Conservation (phyloP, 2,888 invertebrate species). For the Tolmerus cingulatus region DNA sequence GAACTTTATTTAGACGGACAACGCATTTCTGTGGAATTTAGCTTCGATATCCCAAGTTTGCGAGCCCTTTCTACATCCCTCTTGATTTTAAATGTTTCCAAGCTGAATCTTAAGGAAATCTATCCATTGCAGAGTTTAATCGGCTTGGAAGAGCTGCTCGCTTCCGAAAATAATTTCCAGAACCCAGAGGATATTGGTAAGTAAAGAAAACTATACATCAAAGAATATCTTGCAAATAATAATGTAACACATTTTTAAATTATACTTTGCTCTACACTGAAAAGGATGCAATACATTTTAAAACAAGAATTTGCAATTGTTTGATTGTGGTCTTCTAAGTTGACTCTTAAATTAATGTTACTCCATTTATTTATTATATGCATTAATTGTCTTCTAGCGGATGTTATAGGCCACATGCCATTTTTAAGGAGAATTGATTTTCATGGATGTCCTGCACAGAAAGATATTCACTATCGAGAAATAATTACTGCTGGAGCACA, state of each 20-base stretch:
- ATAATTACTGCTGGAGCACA: slow-evolving; percentile 71
- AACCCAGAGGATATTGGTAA: slow-evolving; percentile 65
- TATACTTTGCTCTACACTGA: not conserved
- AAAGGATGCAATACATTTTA: too few species aligned
- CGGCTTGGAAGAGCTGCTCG: slow-evolving; percentile 61
- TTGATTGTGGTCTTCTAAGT: too few species aligned
- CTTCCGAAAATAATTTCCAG: slow-evolving; percentile 63
- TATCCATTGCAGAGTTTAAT: slow-evolving; percentile 52
- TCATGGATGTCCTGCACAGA: slow-evolving; percentile 71
- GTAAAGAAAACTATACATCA: slow-evolving; percentile 51
- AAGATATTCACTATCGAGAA: slow-evolving; percentile 72
- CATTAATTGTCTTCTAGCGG: slow-evolving; percentile 55
- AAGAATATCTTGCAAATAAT: not conserved
- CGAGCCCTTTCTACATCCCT: slow-evolving; percentile 67
- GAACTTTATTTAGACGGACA: slow-evolving; percentile 77
- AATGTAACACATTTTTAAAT: not conserved
- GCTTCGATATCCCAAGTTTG: slow-evolving; percentile 73
- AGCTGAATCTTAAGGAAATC: not conserved
- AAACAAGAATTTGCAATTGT: too few species aligned
- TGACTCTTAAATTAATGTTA: too few species aligned
- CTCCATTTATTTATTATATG: not conserved
- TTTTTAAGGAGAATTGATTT: slow-evolving; percentile 68
- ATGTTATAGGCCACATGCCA: slow-evolving; percentile 67
- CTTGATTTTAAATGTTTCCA: not conserved
- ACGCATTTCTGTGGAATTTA: slow-evolving; percentile 66